Percentiles rank a stretch among this genome's conserved stretches.
phyloP scores from a whole-genome alignment of 2,113 vertebrate species.

The Corythaeola cristata region DNA sequence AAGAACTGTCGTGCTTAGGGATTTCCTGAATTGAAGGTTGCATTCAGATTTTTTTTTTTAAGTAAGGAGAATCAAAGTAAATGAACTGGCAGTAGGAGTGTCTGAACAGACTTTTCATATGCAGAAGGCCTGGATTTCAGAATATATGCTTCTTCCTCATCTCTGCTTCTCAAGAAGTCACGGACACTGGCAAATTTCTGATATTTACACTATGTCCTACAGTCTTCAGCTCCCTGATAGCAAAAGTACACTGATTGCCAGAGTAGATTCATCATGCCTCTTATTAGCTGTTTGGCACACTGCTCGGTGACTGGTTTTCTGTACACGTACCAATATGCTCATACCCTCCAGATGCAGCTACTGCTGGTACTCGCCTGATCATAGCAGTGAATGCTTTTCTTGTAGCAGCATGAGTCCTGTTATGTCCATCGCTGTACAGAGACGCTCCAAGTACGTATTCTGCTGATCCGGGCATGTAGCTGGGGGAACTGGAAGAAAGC shows the following conservation, averaged over 20 bases:
- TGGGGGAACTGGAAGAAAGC: not conserved
- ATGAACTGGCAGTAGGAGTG: not conserved
- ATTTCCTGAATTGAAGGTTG: not conserved
- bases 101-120: not conserved
- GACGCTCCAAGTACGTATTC: fast-evolving
- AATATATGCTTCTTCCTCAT: not conserved
- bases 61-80: not conserved
- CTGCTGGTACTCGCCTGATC: not conserved
- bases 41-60: not conserved
- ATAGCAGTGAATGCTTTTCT: not conserved
- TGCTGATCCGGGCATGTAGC: not conserved
- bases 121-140: not conserved
- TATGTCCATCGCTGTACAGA: fast-evolving
- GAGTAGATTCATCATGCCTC: not conserved
- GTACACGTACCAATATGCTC: not conserved
- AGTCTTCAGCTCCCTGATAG: not conserved
- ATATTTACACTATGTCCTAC: not conserved
- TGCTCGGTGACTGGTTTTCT: not conserved
- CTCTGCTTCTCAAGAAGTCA: not conserved
- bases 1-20: not conserved
- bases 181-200: not conserved
- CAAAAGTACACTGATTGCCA: not conserved
- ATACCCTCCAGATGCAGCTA: not conserved
- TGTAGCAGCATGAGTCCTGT: not conserved
- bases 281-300: not conserved